Evolutionary conservation across 2,888 invertebrate species (phyloP).

Genomic region (Lypha dubia): DNA sequence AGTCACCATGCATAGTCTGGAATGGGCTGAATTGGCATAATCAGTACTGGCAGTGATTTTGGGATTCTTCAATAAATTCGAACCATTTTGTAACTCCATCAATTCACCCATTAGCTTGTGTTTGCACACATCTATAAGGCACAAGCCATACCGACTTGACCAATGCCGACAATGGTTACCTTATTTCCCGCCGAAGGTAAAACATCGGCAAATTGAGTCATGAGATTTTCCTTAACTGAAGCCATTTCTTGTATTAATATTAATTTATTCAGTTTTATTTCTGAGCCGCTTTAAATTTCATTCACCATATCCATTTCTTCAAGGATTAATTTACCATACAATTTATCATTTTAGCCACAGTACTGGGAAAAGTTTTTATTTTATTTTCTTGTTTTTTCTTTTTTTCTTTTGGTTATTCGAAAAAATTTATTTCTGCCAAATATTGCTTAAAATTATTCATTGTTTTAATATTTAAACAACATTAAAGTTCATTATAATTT

Average conservation of each 20-base stretch:
- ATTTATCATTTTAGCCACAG: background rate
- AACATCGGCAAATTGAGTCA: constrained; percentile 85
- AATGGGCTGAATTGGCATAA: constrained; percentile 90
- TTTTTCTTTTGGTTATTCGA: background rate
- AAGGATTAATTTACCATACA: background rate
- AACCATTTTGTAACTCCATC: constrained; percentile 95
- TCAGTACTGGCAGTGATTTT: constrained; percentile 91
- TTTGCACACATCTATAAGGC: constrained; percentile 92
- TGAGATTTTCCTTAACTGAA: constrained; percentile 80
- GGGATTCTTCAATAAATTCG: constrained; percentile 91
- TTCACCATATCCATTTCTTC: background rate
- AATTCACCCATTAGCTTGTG: constrained; percentile 95
- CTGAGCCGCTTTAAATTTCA: too few relatives aligned
- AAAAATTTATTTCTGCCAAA: constrained; percentile 49
- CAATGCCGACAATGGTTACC: constrained; percentile 94
- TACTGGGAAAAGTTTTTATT: background rate
- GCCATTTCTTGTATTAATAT: constrained; percentile 73
- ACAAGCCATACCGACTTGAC: constrained; percentile 96
- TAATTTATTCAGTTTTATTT: too few relatives aligned
- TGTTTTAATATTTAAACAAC: constrained; percentile 60
- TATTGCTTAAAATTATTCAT: constrained; percentile 56
- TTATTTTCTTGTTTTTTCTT: too few relatives aligned
- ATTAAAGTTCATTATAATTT: constrained; percentile 58
- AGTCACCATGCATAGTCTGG: constrained; percentile 93
- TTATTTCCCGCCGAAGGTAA: constrained; percentile 86